Percentiles rank a stretch among this genome's conserved stretches.
Evolutionary conservation across 2,113 vertebrate genomes (phyloP).

Genomic region (Amazona vittata): DNA sequence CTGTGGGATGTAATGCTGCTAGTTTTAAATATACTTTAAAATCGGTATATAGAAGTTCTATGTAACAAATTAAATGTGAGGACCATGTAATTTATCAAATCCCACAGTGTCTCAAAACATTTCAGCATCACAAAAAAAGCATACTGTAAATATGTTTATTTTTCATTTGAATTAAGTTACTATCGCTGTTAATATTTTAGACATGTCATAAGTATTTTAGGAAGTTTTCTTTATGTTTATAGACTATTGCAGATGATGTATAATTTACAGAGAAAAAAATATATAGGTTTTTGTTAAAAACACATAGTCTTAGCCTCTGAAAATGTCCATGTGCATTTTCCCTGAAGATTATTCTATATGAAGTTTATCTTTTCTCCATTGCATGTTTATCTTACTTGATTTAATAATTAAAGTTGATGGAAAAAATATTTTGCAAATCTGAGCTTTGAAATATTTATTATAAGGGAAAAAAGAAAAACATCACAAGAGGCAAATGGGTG

Average conservation of each 20-base stretch:
- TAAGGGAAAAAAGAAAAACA: background rate
- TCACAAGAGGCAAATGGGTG: background rate
- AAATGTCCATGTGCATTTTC: background rate
- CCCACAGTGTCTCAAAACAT: background rate
- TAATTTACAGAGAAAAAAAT: conserved; percentile 13
- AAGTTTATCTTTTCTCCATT: background rate
- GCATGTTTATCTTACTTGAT: background rate
- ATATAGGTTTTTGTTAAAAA: background rate
- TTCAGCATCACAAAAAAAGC: background rate
- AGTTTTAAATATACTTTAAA: background rate
- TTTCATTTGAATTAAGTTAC: conserved; percentile 34
- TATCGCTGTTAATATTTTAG: conserved; percentile 37
- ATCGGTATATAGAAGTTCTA: background rate
- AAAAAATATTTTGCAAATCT: background rate
- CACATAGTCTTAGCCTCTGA: background rate
- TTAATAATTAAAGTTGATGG: background rate
- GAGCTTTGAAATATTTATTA: conserved; percentile 29
- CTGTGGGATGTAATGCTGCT: fast-evolving
- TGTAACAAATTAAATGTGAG: background rate
- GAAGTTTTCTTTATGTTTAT: conserved; percentile 27
- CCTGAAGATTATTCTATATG: background rate
- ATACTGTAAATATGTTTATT: background rate
- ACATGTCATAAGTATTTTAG: conserved; percentile 40
- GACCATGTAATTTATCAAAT: background rate
- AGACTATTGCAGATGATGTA: background rate